Evolutionary conservation across 2,113 vertebrate genomes (phyloP).

Genomic region (Datnioides undecimradiatus): DNA sequence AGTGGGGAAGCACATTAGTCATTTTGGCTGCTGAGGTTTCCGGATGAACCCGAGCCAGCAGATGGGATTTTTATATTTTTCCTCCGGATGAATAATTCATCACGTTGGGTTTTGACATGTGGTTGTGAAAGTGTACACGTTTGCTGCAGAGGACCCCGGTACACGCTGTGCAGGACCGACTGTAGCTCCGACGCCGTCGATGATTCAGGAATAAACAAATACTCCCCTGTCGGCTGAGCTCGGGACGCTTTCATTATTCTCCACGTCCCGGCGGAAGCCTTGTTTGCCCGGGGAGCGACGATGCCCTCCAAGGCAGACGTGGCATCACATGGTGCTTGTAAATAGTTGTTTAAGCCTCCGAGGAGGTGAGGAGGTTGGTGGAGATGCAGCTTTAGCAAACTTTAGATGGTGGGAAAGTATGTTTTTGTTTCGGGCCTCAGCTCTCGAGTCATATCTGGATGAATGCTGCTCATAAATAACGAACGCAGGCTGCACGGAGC

Average conservation of each 20-base stretch:
- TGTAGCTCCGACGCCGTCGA: slow-evolving; percentile 7
- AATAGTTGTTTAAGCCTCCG: not conserved
- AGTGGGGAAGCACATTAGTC: slow-evolving; percentile 25
- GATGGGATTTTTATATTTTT: slow-evolving; percentile 48
- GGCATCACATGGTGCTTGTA: not conserved
- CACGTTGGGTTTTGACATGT: slow-evolving; percentile 3
- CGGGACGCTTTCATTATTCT: slow-evolving; percentile 8
- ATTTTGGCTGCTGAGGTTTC: slow-evolving; percentile 37
- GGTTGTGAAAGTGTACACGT: not conserved
- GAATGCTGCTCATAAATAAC: not conserved
- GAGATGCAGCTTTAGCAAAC: not conserved
- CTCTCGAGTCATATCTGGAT: not conserved
- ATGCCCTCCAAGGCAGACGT: not conserved
- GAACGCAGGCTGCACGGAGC: not conserved
- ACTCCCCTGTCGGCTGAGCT: slow-evolving; percentile 5
- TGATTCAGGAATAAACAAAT: slow-evolving; percentile 30
- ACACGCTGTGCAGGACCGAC: slow-evolving; percentile 15
- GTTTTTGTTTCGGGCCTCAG: too few species aligned
- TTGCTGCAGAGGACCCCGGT: slow-evolving; percentile 11
- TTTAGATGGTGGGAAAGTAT: not conserved
- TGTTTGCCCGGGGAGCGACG: not conserved
- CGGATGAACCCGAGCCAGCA: slow-evolving; percentile 37
- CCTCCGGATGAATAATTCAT: slow-evolving; percentile 68
- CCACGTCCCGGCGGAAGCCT: not conserved
- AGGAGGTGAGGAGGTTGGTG: not conserved